These are phyloP conservation scores for Drosophila histrio DNA, from an alignment of 2,888 invertebrate genomes.

Conservation along the genomic window DNA sequence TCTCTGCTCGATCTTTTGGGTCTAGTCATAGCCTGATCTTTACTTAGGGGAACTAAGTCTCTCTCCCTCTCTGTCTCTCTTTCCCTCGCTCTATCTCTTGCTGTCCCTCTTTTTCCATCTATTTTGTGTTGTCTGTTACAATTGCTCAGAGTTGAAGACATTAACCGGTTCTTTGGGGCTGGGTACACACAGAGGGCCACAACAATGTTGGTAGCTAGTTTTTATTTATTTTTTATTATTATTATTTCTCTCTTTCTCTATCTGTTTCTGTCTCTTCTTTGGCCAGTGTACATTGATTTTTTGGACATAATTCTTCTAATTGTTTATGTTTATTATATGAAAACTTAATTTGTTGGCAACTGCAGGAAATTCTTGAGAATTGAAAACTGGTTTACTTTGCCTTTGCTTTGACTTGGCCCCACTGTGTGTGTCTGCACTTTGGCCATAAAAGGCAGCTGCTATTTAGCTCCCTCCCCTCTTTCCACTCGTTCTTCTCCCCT, in stretches of 20 bases:
- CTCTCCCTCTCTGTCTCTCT: neutral
- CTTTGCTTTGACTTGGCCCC: constrained; percentile 12
- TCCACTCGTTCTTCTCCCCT: neutral
- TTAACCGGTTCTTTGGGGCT: constrained; percentile 59
- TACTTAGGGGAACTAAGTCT: constrained; percentile 1
- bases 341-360: constrained; percentile 21
- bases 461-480: constrained; percentile 7
- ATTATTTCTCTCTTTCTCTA: constrained; percentile 1
- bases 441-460: constrained; percentile 50
- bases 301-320: constrained; percentile 32
- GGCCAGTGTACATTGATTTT: constrained; percentile 31
- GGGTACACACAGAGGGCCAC: constrained; percentile 36
- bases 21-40: constrained; percentile 10
- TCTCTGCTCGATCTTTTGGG: constrained; percentile 3
- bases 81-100: neutral
- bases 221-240: constrained; percentile 17
- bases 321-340: constrained; percentile 28
- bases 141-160: constrained; percentile 26
- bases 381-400: constrained; percentile 26
- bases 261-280: neutral
- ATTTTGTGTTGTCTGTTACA: constrained; percentile 18
- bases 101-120: neutral
- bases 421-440: constrained; percentile 12
- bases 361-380: constrained; percentile 39
- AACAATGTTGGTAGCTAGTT: constrained; percentile 48